phyloP scores from a whole-genome alignment of 2,888 invertebrate species.

The Dicroscelio sp. region DNA sequence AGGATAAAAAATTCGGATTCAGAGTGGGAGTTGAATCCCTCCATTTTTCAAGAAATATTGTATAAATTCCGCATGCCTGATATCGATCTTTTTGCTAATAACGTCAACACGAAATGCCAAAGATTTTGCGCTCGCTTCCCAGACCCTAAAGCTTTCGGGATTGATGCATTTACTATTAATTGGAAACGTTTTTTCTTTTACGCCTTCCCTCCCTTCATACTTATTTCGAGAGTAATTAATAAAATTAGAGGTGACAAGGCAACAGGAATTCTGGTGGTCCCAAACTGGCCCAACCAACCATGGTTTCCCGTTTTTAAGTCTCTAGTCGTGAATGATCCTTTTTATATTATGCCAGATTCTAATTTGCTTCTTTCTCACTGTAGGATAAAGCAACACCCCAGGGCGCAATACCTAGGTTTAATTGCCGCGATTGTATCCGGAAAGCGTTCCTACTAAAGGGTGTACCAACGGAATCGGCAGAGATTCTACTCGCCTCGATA shows the following conservation, averaged over 20 bases:
- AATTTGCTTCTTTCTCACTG: conserved; percentile 47
- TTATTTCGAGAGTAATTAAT: conserved; percentile 50
- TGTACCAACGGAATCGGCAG: conserved; percentile 42
- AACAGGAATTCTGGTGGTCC: conserved; percentile 62
- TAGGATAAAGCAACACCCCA: conserved; percentile 39
- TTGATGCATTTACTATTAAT: conserved; percentile 58
- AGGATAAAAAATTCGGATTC: conserved; percentile 76
- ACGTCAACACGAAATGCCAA: conserved; percentile 49
- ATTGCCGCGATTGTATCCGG: conserved; percentile 54
- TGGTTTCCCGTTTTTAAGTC: conserved; percentile 55
- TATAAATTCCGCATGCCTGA: conserved; percentile 40
- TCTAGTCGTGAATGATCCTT: conserved; percentile 20
- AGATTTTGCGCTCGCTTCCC: conserved; percentile 56
- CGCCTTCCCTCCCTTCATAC: conserved; percentile 70
- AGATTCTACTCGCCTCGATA: too few species aligned
- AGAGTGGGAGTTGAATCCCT: conserved; percentile 70
- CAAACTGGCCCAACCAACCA: conserved; percentile 58
- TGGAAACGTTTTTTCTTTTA: conserved; percentile 58
- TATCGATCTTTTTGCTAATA: conserved; percentile 66
- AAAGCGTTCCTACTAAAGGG: conserved; percentile 39
- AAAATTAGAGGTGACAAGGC: conserved; percentile 63
- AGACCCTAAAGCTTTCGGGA: conserved; percentile 11
- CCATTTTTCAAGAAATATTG: conserved; percentile 48
- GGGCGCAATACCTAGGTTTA: conserved; percentile 29
- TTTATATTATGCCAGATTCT: conserved; percentile 39